Conservation (phyloP, 2,797 vertebrate species). For the Sebastes jordani region DNA sequence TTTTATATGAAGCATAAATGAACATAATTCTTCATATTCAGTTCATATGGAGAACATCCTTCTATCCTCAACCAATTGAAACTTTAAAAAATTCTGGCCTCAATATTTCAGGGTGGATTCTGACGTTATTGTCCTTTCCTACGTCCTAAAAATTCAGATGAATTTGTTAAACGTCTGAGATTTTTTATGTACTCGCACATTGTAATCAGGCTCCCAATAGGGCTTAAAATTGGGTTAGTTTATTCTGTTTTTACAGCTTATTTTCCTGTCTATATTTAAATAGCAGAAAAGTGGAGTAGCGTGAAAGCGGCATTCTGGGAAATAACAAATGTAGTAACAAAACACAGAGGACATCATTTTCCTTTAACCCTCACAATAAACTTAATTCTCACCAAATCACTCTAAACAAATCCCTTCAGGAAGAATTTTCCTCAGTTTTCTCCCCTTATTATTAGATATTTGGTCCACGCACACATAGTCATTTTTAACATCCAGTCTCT, state of each 20-base stretch:
- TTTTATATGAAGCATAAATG: not conserved
- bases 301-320: not conserved
- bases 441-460: not conserved
- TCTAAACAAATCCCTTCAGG: not conserved
- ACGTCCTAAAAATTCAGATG: not conserved
- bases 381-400: not conserved
- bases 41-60: not conserved
- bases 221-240: not conserved
- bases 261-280: not conserved
- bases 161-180: not conserved
- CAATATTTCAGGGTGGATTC: not conserved
- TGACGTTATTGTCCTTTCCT: not conserved
- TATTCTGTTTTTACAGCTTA: not conserved
- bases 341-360: not conserved
- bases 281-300: not conserved
- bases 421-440: not conserved
- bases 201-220: not conserved
- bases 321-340: not conserved
- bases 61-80: not conserved
- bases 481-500: not conserved
- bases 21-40: not conserved
- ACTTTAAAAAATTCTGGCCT: not conserved
- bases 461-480: not conserved
- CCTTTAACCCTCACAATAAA: not conserved
- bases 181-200: not conserved